Base-by-base conservation (phyloP, 2,888 invertebrate genomes). In the Thereva unica region DNA sequence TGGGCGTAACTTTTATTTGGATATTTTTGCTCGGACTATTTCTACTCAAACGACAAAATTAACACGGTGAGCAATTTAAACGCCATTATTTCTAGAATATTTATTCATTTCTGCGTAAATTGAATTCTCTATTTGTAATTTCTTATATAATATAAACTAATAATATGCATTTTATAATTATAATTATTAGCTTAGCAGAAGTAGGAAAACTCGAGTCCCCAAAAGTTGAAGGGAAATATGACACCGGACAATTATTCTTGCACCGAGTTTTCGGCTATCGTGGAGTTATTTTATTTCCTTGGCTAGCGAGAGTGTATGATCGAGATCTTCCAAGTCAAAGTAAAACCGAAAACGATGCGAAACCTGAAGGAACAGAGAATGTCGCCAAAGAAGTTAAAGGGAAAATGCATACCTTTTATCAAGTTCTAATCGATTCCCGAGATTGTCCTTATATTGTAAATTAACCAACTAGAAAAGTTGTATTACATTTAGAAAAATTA, bases 201-300 rank as follows among this genome's bases (percentile, higher is more conserved):
- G 96, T 97, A 71, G 97, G 97, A 10, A 90, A 92, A 77, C 83
- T 97, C 74, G 93, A 95, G 82, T 82, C 88, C 42, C 93, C 94
- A 44, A 95, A 94, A 83, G 79, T 71, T 7, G 86, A 91, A 71
- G 93, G 93, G 50, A 93, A 95, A 83, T 97, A 97, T 83, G 93
- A 95, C 75, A 95, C 97, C 4, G 97, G 97, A 7, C 97, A 97
- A 82, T 83, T 97, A 69, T 97, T 99, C 80, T 84, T 99, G 63
- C 99, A 99, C 78, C 88, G 93, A 75, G 92, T 98, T 12, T 99
- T 99, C 81, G 97, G 97, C 10, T 99, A 99, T 79, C 86, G 98
- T 73, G 98, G 98, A 4, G 95, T 99, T 9, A 90, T 98, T 67
- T 84, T 99, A 59, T 98, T 98, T 79, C 97, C 98, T 1, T 98